Base-by-base conservation (phyloP, 2,888 invertebrate species). In the Nomada hirtipes region DNA sequence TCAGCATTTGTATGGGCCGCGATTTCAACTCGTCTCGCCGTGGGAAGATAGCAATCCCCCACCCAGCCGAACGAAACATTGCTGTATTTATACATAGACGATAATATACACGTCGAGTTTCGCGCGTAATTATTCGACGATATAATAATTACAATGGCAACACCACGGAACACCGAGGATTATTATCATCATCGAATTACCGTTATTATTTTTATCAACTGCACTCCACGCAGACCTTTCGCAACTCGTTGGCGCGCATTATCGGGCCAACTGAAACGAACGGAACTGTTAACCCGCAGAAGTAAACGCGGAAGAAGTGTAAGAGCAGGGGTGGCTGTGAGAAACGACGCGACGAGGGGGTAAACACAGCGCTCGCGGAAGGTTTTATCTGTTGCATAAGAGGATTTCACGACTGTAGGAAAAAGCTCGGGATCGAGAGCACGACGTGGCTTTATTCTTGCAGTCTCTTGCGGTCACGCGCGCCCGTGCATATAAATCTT, bases 341-440 rank as follows among this genome's bases (percentile, higher is more conserved):
- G 44, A 64, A 26, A 29, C n/a, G 57, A 26, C 26, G n/a, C 36
- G 23, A 10, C 29, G 50, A n/a, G 42, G 50, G 57, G 67, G 68
- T 76, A 69, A 80, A 82, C 75, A 76, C 15, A 42, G 59, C 20
- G 18, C 26, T 7, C 42, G 53, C 60, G 57, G 60, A 64, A 29
- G 64, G 76, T 74, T 86, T 86, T 74, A 84, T 86, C 74, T 71
- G 63, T 64, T 69, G 71, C 82, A 71, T 86, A 86, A 86, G 86
- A 80, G 86, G 86, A 86, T 86, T 86, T 79, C 82, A 79, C 75
- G 74, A 55, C 70, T 85, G 84, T 79, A 81, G 36, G 36, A 86
- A 81, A 85, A 86, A 77, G 84, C 79, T 60, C 68, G 81, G 84
- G 65, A 84, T 86, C 86, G 78, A 84, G 84, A 84, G 86, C 84